phyloP scores from a whole-genome alignment of 2,113 vertebrate species.

The Mastomys coucha region DNA sequence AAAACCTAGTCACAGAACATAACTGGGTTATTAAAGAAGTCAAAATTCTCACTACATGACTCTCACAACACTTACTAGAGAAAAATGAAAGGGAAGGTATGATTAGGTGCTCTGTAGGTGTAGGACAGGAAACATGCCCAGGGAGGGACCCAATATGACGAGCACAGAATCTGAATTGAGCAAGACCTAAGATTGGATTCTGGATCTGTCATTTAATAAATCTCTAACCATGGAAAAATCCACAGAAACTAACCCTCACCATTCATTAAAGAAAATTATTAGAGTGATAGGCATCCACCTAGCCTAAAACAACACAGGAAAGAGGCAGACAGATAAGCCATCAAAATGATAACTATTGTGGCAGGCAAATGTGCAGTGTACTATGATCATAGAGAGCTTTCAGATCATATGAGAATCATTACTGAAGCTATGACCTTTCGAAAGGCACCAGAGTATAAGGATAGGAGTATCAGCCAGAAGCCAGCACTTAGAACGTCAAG shows the following conservation, averaged over 20 bases:
- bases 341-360: not conserved
- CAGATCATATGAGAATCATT: not conserved
- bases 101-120: not conserved
- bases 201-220: not conserved
- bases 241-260: not conserved
- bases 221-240: not conserved
- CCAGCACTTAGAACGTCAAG: not conserved
- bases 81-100: not conserved
- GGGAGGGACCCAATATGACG: not conserved
- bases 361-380: not conserved
- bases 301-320: not conserved
- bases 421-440: not conserved
- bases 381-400: not conserved
- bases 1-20: too few relatives aligned
- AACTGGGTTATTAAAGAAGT: too few relatives aligned
- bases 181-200: not conserved
- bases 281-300: not conserved
- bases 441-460: not conserved
- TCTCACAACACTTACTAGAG: not conserved
- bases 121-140: not conserved
- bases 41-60: too few relatives aligned
- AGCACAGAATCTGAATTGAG: not conserved
- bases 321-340: not conserved
- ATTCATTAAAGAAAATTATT: too few relatives aligned
- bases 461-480: not conserved